Evolutionary conservation across 2,888 invertebrate species (phyloP).

Genomic region (Auanema freiburgensis): DNA sequence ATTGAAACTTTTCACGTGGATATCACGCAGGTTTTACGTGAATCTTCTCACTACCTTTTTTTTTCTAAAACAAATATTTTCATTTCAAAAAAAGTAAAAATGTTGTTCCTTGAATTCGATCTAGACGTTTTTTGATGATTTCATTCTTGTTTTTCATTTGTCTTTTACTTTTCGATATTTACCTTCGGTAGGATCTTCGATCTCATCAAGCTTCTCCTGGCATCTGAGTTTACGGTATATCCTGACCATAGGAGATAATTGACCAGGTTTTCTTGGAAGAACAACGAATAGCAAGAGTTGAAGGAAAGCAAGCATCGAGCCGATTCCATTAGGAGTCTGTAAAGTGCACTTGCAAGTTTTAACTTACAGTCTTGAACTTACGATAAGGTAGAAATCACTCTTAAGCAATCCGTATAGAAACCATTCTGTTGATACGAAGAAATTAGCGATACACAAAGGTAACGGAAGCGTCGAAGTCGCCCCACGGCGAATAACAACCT

Average conservation of each 20-base stretch:
- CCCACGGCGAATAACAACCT: conserved; percentile 78
- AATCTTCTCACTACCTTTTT: too few species aligned
- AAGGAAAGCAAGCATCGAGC: conserved; percentile 75
- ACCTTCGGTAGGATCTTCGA: conserved; percentile 30
- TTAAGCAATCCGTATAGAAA: conserved; percentile 80
- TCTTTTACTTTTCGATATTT: conserved; percentile 6
- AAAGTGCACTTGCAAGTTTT: conserved; percentile 61
- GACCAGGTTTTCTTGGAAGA: conserved; percentile 70
- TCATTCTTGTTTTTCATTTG: too few species aligned
- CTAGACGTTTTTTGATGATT: too few species aligned
- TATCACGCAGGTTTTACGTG: too few species aligned
- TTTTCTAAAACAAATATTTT: too few species aligned
- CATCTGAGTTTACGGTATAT: conserved; percentile 43
- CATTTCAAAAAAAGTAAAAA: too few species aligned
- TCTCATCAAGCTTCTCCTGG: conserved; percentile 31
- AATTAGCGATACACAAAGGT: conserved; percentile 82
- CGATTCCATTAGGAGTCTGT: conserved; percentile 81
- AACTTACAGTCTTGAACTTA: conserved; percentile 65
- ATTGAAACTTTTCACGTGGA: too few species aligned
- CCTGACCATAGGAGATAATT: conserved; percentile 52
- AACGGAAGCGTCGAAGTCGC: conserved; percentile 86
- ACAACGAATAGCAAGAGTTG: conserved; percentile 79
- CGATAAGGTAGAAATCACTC: conserved; percentile 77
- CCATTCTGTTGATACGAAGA: conserved; percentile 83
- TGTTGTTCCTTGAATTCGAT: too few species aligned